Percentiles rank a stretch among this genome's conserved stretches.
These are phyloP conservation scores for Telenomus remus DNA, from an alignment of 1,140 invertebrate genomes.

Conservation along the genomic window DNA sequence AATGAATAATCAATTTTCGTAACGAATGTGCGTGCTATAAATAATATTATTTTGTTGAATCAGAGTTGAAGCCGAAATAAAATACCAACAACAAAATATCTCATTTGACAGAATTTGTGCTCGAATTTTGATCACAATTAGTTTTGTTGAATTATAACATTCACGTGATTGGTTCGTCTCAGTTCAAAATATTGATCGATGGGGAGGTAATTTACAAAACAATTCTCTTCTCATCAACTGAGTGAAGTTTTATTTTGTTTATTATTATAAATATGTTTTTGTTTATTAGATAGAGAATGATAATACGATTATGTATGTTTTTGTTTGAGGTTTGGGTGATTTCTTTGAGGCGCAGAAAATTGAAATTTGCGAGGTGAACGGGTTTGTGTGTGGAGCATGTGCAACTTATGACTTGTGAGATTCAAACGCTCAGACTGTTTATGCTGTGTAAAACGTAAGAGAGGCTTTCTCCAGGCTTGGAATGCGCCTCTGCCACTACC, in stretches of 20 bases:
- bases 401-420: conserved; percentile 49
- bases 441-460: conserved; percentile 59
- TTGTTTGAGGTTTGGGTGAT: neutral
- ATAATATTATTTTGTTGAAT: conserved; percentile 2
- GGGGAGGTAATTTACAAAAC: too few relatives aligned
- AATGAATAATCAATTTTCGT: conserved; percentile 29
- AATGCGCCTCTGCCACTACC: conserved; percentile 63
- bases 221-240: too few relatives aligned
- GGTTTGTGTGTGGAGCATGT: conserved; percentile 44
- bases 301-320: too few relatives aligned
- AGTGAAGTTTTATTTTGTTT: too few relatives aligned
- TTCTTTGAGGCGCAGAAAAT: conserved; percentile 39
- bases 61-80: neutral
- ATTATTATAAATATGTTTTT: too few relatives aligned
- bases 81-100: too few relatives aligned
- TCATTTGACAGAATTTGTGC: too few relatives aligned
- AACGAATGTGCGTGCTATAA: conserved; percentile 11
- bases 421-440: conserved; percentile 51
- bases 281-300: too few relatives aligned
- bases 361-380: conserved; percentile 38
- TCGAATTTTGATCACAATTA: too few relatives aligned
- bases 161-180: too few relatives aligned
- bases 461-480: conserved; percentile 67
- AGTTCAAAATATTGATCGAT: too few relatives aligned
- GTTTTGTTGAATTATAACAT: too few relatives aligned